These are phyloP conservation scores for Nomada ruficornis DNA, from an alignment of 2,888 invertebrate genomes.

Conservation along the genomic window DNA sequence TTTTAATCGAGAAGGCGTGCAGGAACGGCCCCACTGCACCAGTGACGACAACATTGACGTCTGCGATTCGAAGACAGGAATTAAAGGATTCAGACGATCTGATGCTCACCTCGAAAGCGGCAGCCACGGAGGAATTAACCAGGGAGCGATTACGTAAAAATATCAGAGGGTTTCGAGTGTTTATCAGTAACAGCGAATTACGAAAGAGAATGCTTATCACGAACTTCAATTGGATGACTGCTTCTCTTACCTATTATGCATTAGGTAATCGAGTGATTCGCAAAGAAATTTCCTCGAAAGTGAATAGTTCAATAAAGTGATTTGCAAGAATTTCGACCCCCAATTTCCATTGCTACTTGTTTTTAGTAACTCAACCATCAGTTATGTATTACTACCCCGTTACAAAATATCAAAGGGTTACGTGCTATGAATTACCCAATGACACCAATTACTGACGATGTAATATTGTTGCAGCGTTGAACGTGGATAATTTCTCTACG, in stretches of 20 bases:
- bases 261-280: slow-evolving; percentile 64
- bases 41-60: neutral
- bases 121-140: neutral
- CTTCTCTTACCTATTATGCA: slow-evolving; percentile 76
- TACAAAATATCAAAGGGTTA: too few relatives aligned
- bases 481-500: slow-evolving; percentile 85
- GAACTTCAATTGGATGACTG: slow-evolving; percentile 76
- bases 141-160: slow-evolving; percentile 42
- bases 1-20: slow-evolving; percentile 68
- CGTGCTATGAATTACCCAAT: neutral
- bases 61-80: neutral
- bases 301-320: too few relatives aligned
- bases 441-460: neutral
- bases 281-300: too few relatives aligned
- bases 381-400: too few relatives aligned
- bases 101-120: neutral
- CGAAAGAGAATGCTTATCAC: slow-evolving; percentile 70
- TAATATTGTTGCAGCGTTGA: slow-evolving; percentile 83
- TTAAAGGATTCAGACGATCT: neutral
- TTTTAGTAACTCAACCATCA: too few relatives aligned
- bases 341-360: too few relatives aligned
- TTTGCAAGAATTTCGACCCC: too few relatives aligned
- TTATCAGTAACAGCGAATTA: slow-evolving; percentile 72
- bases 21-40: slow-evolving; percentile 32
- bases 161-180: slow-evolving; percentile 66